Evolutionary conservation across 1,140 invertebrate species (phyloP), one percentile per base, ranked within the genome.

Genomic region (Mamestra configurata): DNA sequence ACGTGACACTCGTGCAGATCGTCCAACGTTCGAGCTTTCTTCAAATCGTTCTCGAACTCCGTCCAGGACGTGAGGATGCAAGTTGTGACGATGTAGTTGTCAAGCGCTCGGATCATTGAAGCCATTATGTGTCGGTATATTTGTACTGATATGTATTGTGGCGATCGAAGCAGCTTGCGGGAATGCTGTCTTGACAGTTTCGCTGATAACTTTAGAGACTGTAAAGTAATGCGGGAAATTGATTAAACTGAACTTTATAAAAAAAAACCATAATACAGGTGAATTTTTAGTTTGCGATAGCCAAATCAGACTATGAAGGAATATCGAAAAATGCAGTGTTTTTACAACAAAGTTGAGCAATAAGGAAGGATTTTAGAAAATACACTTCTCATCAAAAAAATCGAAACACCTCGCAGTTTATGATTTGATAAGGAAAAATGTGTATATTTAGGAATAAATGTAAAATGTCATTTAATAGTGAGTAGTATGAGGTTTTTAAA

Each of bases 61-160:
- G 95, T 95, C 97, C 97, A 98, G 20, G 97, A 97, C 0, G 95
- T 95, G 51, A 97, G 96, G 4, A 98, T 93, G 6, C 97, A 97
- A 64, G 96, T 97, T 4, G 96, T 96, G 0, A 96, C 96, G 51
- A 97, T 94, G 88, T 98, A 97, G 89, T 96, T 97, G 83, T 97
- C 97, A 10, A 98, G 86, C 0, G 97, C 96, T 71, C 96, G 96
- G 75, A 97, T 96, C 83, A 97, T 96, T 64, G 97, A 97, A 53
- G 96, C 96, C 96, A 98, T 97, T 22, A 97, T 96, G 85, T 97
- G 97, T 2, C 97, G 95, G 79, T 96, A 96, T 31, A 97, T 90
- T 84, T 98, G 97, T 20, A 97, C 79, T 18, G 95, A 94, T 51
- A 96, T 95, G 88, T 96, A 97, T 71, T 97, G 96, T 1, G 95